These are phyloP conservation scores for Lycopodina hypogea DNA, from an alignment of 37 sponge, comb jelly and placozoan species.

Conservation along the genomic window DNA sequence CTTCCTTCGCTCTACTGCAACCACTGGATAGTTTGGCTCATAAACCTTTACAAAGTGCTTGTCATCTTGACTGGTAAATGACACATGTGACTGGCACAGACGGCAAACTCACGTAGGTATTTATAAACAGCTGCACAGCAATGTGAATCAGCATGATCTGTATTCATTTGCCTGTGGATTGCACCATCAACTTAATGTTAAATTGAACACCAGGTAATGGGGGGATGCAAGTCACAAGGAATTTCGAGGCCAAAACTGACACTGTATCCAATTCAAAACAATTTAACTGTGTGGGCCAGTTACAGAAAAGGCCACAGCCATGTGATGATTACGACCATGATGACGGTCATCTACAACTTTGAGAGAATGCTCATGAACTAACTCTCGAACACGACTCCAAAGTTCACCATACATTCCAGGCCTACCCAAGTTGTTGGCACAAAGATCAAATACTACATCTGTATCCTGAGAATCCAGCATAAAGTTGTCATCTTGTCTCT, in stretches of 20 bases:
- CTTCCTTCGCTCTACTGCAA: not conserved
- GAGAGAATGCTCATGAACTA: not conserved
- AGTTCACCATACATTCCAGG: slow-evolving; percentile 5
- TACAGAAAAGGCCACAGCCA: too few species aligned
- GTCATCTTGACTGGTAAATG: slow-evolving; percentile 2
- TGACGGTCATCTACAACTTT: not conserved
- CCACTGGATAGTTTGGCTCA: not conserved
- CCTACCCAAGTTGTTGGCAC: not conserved
- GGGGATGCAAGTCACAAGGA: not conserved
- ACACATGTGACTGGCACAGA: not conserved
- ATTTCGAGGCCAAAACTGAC: slow-evolving; percentile 3
- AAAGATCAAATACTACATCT: not conserved
- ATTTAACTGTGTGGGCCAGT: too few species aligned
- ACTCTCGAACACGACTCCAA: slow-evolving; percentile 3
- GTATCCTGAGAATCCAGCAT: not conserved
- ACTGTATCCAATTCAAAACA: not conserved
- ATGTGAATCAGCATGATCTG: not conserved
- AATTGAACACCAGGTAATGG: not conserved
- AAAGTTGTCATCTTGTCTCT: not conserved
- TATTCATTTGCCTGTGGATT: not conserved
- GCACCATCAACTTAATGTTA: not conserved
- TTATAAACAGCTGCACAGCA: not conserved
- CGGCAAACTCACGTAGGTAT: not conserved
- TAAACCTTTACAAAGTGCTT: not conserved
- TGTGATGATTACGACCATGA: too few species aligned